A percentile compares a stretch with the other conserved stretches of the same genome.
Conservation (phyloP, 1,140 invertebrate species). For the Zaprionus capensis region DNA sequence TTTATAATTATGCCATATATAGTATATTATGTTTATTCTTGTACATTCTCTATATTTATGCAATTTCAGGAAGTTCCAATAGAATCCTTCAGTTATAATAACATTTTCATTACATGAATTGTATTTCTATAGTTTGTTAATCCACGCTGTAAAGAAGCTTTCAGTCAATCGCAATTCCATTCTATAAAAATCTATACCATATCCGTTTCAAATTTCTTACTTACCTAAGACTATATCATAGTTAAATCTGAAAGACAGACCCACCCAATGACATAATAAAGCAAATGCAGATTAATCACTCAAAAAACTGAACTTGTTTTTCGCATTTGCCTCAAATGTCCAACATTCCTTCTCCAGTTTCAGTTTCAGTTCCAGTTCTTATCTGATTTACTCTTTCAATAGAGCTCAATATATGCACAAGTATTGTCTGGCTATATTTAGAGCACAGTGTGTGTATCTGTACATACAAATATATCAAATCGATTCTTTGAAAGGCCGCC, state of each 20-base stretch:
- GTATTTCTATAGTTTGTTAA: too few relatives aligned
- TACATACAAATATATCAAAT: slow-evolving; percentile 30
- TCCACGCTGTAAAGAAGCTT: too few relatives aligned
- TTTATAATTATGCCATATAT: too few relatives aligned
- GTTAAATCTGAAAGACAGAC: not conserved
- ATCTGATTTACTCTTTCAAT: slow-evolving; percentile 44
- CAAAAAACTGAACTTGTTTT: slow-evolving; percentile 29
- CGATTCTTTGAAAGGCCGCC: slow-evolving; percentile 45
- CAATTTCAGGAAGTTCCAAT: too few relatives aligned
- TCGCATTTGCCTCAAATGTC: not conserved
- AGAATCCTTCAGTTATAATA: too few relatives aligned
- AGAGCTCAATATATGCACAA: slow-evolving; percentile 13
- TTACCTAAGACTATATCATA: not conserved
- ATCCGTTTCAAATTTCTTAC: not conserved
- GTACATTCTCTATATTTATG: too few relatives aligned
- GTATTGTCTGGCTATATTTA: slow-evolving; percentile 30
- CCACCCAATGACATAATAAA: slow-evolving; percentile 10
- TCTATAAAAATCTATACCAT: too few relatives aligned
- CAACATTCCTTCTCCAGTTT: slow-evolving; percentile 24
- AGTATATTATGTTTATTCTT: too few relatives aligned
- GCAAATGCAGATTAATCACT: slow-evolving; percentile 16
- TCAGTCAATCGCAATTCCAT: not conserved
- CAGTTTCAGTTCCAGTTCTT: slow-evolving; percentile 33
- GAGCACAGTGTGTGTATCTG: slow-evolving; percentile 17
- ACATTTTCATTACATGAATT: too few relatives aligned